Percentiles rank a stretch among this genome's conserved stretches.
These are phyloP conservation scores for Hydrozoanthus gracilis DNA, from an alignment of 92 coral and sea anemone genomes.

Conservation along the genomic window DNA sequence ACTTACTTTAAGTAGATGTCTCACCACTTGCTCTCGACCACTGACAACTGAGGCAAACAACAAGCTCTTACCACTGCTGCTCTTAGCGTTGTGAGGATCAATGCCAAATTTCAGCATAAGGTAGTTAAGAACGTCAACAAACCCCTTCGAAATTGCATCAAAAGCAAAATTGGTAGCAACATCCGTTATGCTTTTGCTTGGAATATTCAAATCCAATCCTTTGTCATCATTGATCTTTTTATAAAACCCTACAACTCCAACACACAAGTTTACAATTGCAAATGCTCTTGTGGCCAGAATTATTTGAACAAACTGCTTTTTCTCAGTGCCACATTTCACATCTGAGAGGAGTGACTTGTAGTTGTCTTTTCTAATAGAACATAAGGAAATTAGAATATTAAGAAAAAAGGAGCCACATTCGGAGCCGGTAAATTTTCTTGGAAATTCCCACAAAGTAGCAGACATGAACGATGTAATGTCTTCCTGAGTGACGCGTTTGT, in stretches of 20 bases:
- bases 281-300: conserved; percentile 90
- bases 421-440: conserved; percentile 72
- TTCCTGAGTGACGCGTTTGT: conserved; percentile 53
- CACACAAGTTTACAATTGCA: conserved; percentile 75
- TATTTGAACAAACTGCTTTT: conserved; percentile 76
- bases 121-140: conserved; percentile 77
- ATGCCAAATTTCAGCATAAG: conserved; percentile 61
- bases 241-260: conserved; percentile 76
- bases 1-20: conserved; percentile 71
- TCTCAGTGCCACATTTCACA: conserved; percentile 81
- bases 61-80: conserved; percentile 61
- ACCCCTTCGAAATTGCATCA: conserved; percentile 78
- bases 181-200: conserved; percentile 49
- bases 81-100: conserved; percentile 52
- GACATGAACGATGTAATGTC: conserved; percentile 66
- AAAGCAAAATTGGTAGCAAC: conserved; percentile 78
- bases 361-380: conserved; percentile 81
- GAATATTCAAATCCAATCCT: conserved; percentile 38
- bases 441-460: conserved; percentile 89
- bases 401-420: conserved; percentile 68
- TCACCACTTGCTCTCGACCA: conserved; percentile 70
- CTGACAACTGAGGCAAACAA: conserved; percentile 76
- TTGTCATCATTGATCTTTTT: conserved; percentile 37
- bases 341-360: conserved; percentile 81
- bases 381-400: conserved; percentile 69